phyloP scores from a whole-genome alignment of 2,888 invertebrate genomes.

The Allygus modestus region DNA sequence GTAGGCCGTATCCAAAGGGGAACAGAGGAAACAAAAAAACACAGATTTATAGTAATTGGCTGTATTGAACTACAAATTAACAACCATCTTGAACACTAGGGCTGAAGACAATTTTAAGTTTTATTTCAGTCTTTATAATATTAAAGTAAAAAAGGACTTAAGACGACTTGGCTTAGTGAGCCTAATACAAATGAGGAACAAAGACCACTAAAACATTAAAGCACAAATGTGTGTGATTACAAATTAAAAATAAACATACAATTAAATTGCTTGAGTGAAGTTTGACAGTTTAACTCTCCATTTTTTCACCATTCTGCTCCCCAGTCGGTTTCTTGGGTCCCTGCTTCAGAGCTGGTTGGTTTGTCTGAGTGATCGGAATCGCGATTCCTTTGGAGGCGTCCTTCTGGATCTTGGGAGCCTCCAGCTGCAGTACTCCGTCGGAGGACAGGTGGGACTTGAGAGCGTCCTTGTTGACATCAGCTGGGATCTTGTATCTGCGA shows the following conservation, averaged over 20 bases:
- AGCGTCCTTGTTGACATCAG: conserved; percentile 73
- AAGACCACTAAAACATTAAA: background rate
- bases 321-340: background rate
- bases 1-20: no score
- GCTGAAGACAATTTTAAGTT: background rate
- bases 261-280: background rate
- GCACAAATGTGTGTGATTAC: background rate
- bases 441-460: conserved; percentile 73
- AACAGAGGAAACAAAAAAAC: no score
- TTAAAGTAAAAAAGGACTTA: background rate
- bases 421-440: conserved; percentile 73
- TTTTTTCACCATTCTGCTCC: conserved; percentile 16
- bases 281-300: conserved; percentile 1
- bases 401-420: conserved; percentile 64
- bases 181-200: conserved; percentile 24
- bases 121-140: conserved; percentile 6
- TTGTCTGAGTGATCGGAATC: conserved; percentile 69
- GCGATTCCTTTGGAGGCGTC: conserved; percentile 52
- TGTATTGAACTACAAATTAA: background rate
- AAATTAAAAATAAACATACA: background rate
- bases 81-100: background rate
- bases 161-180: background rate
- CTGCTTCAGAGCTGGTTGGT: conserved; percentile 68
- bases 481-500: conserved; percentile 74
- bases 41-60: background rate